Conservation (phyloP, 2,888 invertebrate species). For the Conus canariensis region DNA sequence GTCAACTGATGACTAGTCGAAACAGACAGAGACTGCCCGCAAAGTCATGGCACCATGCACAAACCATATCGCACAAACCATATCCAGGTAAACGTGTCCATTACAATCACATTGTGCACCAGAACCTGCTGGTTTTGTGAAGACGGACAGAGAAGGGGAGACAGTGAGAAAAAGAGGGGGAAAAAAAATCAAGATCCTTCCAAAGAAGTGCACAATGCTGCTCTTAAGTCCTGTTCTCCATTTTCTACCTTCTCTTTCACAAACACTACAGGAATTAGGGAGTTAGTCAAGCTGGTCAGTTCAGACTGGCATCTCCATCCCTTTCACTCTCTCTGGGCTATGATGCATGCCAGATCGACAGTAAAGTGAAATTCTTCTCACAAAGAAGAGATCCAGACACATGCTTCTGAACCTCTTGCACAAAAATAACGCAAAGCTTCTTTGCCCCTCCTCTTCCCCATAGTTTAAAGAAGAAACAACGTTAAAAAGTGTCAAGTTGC, state of each 20-base stretch:
- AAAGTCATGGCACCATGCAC: constrained; percentile 20
- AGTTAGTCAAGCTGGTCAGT: background rate
- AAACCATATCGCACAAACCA: background rate
- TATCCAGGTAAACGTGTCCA: background rate
- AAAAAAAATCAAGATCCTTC: background rate
- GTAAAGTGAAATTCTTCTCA: background rate
- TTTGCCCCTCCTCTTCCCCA: no score
- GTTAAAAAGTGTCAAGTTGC: background rate
- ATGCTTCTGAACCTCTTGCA: background rate
- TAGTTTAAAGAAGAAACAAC: background rate
- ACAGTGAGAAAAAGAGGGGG: background rate
- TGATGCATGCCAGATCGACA: background rate
- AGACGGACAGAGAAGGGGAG: background rate
- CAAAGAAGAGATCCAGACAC: background rate
- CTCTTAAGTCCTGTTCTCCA: no score
- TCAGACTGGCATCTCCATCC: background rate
- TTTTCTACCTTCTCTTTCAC: no score
- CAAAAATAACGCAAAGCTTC: background rate
- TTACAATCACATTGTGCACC: constrained; percentile 16
- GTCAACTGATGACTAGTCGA: no score
- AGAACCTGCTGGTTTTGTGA: constrained; percentile 39
- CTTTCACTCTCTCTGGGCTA: background rate
- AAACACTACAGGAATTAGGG: no score
- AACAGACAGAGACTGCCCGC: background rate
- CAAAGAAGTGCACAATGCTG: no score